A percentile compares a stretch with the other conserved stretches of the same genome.
Conservation (phyloP, 2,797 vertebrate genomes). For the Macroramphosus scolopax region DNA sequence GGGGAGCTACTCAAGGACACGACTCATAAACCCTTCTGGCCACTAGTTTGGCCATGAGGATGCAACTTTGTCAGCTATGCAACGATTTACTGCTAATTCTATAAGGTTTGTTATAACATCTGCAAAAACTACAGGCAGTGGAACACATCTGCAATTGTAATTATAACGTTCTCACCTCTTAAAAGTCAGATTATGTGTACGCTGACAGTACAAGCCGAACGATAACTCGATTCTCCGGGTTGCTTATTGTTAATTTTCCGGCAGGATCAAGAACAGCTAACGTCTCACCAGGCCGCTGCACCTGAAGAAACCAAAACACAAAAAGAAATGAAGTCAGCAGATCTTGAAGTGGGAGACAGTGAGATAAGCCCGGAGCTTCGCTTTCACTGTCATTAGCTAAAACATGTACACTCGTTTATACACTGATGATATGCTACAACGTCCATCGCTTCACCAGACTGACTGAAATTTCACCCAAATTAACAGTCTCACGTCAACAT, state of each 20-base stretch:
- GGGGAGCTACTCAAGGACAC: too few relatives aligned
- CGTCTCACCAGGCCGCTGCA: conserved; percentile 2
- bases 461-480: conserved; percentile 27
- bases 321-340: conserved; percentile 48
- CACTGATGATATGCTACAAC: conserved; percentile 52
- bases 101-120: too few relatives aligned
- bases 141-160: background rate
- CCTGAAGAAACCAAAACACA: conserved; percentile 7
- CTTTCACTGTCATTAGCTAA: conserved; percentile 59
- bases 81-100: too few relatives aligned
- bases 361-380: conserved; percentile 46
- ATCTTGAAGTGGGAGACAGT: conserved; percentile 46
- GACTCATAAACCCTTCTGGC: too few relatives aligned
- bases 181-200: background rate
- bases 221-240: background rate
- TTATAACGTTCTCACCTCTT: conserved; percentile 1
- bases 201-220: conserved; percentile 10
- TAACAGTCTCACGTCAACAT: conserved; percentile 37
- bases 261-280: background rate
- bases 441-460: conserved; percentile 32
- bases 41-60: too few relatives aligned
- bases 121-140: too few relatives aligned
- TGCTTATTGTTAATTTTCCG: conserved; percentile 19
- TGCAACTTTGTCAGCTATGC: too few relatives aligned
- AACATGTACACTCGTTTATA: conserved; percentile 52